Evolutionary conservation across 1,140 invertebrate genomes (phyloP).

Genomic region (Orchesella cincta): DNA sequence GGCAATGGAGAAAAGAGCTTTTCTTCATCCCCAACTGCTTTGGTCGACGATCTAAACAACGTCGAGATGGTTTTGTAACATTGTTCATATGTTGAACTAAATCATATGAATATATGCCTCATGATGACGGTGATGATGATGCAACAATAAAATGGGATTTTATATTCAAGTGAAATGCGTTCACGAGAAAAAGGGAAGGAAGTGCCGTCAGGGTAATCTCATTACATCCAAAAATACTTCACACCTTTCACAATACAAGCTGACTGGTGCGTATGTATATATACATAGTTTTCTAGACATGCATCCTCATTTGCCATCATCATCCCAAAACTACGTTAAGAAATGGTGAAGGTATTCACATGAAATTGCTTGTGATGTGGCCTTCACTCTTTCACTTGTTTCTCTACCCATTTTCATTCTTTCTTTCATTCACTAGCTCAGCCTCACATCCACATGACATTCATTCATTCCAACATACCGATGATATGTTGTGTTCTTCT

Average conservation of each 20-base stretch:
- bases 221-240: constrained; percentile 13
- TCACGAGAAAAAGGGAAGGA: background rate
- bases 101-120: background rate
- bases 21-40: constrained; percentile 6
- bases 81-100: background rate
- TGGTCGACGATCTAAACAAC: background rate
- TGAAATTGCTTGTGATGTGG: too few species aligned
- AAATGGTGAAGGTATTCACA: too few species aligned
- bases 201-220: constrained; percentile 5
- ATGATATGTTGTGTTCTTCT: too few species aligned
- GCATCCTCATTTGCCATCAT: background rate
- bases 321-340: background rate
- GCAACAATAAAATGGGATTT: background rate
- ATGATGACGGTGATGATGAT: background rate
- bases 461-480: too few species aligned
- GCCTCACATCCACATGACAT: too few species aligned
- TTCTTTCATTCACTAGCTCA: too few species aligned
- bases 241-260: background rate
- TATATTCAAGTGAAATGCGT: background rate
- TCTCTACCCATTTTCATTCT: too few species aligned
- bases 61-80: background rate
- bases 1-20: constrained; percentile 6
- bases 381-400: too few species aligned
- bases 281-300: too few species aligned
- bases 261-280: too few species aligned